phyloP scores from a whole-genome alignment of 2,888 invertebrate genomes.

The Troides helena region DNA sequence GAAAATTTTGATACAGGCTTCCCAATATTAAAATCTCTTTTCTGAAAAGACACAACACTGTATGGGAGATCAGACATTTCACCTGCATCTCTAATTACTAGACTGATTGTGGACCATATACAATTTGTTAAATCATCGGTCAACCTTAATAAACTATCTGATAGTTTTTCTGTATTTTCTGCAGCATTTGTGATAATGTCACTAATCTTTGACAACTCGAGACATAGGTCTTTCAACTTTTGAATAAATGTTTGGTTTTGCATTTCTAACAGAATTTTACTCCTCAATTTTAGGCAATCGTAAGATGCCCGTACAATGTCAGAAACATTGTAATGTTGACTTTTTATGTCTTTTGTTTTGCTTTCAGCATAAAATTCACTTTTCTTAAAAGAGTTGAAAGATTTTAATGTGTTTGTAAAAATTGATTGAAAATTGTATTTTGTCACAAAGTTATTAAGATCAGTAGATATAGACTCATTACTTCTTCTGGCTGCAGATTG shows the following conservation, averaged over 20 bases:
- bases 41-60: conserved; percentile 71
- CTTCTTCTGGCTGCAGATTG: conserved; percentile 71
- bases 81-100: conserved; percentile 60
- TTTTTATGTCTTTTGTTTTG: conserved; percentile 65
- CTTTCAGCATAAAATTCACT: conserved; percentile 61
- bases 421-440: conserved; percentile 66
- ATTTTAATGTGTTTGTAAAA: conserved; percentile 66
- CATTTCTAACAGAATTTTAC: conserved; percentile 68
- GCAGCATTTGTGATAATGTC: conserved; percentile 62
- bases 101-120: conserved; percentile 67
- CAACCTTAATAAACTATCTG: conserved; percentile 48
- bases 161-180: conserved; percentile 60
- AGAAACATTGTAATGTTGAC: conserved; percentile 40
- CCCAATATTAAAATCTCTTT: conserved; percentile 72
- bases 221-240: conserved; percentile 67
- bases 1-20: conserved; percentile 63
- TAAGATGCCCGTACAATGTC: conserved; percentile 80
- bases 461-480: conserved; percentile 61
- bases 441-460: conserved; percentile 63
- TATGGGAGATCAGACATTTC: conserved; percentile 64
- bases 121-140: conserved; percentile 63
- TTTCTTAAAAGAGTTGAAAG: conserved; percentile 65
- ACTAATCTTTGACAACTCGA: conserved; percentile 67
- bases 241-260: conserved; percentile 66
- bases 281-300: conserved; percentile 77